Base-by-base conservation (phyloP, 2,888 invertebrate genomes). In the Spilarctia lutea region DNA sequence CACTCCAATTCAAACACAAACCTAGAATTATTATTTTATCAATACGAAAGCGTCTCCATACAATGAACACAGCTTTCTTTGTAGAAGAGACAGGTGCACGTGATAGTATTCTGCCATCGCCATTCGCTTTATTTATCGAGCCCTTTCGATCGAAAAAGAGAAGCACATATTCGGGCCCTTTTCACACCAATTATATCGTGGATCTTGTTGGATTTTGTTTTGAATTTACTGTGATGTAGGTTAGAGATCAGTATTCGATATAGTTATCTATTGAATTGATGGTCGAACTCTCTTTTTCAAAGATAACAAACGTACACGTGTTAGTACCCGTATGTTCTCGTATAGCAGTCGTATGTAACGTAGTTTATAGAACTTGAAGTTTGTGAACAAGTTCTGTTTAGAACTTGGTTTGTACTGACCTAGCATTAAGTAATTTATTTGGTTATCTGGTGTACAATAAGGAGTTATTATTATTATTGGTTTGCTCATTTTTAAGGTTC, bases 81-180 rank as follows among this genome's bases (percentile, higher is more conserved):
- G 89, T 92, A 91, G 90, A 91, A 92, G 92, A 91, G 92, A 86
- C 94, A 94, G 94, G 93, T 94, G 94, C 92, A 92, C 89, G 88
- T 93, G 93, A 94, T 94, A 92, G 91, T 91, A 86, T 87, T 89
- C 83, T 82, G 85, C 89, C 88, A 91, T 86, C 86, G 88, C 89
- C 86, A 88, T 91, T 90, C 89, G 83, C 88, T 90, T 92, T 93
- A 93, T 94, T 94, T 94, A 94, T 94, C 89, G 89, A 56, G 80
- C 81, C 85, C 90, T 88, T 86, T 88, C 85, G 83, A 86, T 84
- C 85, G 87, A 83, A 89, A 90, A 91, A 86, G 90, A 88, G 87
- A 86, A 80, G 81, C 80, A 85, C 88, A 90, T 91, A 90, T 85
- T 85, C 85, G 79, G 84, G 81, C 83, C 85, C 74, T 75, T 83